Evolutionary conservation across 2,113 vertebrate species (phyloP).

Genomic region (Bucco capensis): DNA sequence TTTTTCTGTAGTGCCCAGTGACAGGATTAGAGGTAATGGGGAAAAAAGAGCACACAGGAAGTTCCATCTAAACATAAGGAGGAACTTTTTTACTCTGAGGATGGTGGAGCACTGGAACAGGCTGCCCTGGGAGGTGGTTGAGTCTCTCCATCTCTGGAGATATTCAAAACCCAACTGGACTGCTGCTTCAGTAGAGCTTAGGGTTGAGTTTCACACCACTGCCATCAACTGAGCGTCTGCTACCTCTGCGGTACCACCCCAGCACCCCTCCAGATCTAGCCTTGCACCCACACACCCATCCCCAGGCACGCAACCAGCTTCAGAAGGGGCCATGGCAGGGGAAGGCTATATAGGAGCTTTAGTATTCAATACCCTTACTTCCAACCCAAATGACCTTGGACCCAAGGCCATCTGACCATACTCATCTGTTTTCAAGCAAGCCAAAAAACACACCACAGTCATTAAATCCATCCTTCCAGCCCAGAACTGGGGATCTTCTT

Average conservation of each 20-base stretch:
- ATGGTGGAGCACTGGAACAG: too few species aligned
- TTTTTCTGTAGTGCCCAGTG: too few species aligned
- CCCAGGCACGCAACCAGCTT: not conserved
- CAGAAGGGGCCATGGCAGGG: not conserved
- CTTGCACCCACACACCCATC: not conserved
- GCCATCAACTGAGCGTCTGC: not conserved
- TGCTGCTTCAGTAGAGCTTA: not conserved
- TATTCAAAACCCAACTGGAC: too few species aligned
- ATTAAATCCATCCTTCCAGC: not conserved
- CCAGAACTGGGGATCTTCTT: accelerated
- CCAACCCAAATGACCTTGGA: accelerated
- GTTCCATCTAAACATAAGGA: too few species aligned
- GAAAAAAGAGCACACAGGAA: too few species aligned
- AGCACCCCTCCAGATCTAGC: not conserved
- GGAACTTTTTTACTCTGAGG: too few species aligned
- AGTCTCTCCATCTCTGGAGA: too few species aligned
- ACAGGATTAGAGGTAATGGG: too few species aligned
- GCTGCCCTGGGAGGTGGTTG: too few species aligned
- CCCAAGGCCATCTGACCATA: not conserved
- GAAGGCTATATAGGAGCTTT: not conserved
- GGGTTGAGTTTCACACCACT: not conserved
- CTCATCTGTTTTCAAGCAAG: not conserved
- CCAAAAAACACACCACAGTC: not conserved
- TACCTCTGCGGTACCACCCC: not conserved
- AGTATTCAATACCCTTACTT: accelerated